Evolutionary conservation across 2,113 vertebrate genomes (phyloP).

Genomic region (Forbesichthys papilliferus): DNA sequence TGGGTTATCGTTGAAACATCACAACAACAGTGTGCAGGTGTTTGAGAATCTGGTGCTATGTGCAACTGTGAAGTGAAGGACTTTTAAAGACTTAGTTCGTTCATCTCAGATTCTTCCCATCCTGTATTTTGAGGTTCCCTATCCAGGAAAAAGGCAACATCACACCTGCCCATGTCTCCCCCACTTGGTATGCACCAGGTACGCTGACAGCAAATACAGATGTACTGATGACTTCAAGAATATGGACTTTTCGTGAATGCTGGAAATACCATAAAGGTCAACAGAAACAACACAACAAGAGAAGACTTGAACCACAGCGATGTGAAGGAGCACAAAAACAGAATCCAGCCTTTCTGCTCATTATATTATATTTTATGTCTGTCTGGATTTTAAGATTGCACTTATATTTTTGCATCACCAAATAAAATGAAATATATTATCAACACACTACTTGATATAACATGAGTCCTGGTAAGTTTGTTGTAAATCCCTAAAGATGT

Average conservation of each 20-base stretch:
- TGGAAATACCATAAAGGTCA: neutral
- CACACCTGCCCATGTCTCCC: slow-evolving; percentile 88
- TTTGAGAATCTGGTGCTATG: too few relatives aligned
- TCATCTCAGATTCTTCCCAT: slow-evolving; percentile 22
- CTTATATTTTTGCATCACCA: slow-evolving; percentile 3
- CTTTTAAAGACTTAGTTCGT: too few relatives aligned
- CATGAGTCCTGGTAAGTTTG: neutral
- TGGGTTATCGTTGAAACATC: too few relatives aligned
- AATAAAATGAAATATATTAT: slow-evolving; percentile 14
- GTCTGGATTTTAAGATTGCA: slow-evolving; percentile 23
- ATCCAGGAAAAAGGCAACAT: slow-evolving; percentile 82
- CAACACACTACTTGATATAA: slow-evolving; percentile 25
- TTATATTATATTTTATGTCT: slow-evolving; percentile 33
- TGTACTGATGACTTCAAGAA: slow-evolving; percentile 85
- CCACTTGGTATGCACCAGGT: slow-evolving; percentile 78
- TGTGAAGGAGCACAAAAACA: slow-evolving; percentile 23
- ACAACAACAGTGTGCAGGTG: too few relatives aligned
- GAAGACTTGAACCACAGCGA: slow-evolving; percentile 27
- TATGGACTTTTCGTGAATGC: slow-evolving; percentile 75
- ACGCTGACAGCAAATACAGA: slow-evolving; percentile 76
- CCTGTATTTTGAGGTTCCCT: slow-evolving; percentile 80
- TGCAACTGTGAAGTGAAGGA: too few relatives aligned
- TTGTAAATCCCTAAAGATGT: slow-evolving; percentile 26
- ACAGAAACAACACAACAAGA: slow-evolving; percentile 9
- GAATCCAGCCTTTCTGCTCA: slow-evolving; percentile 20